Percentiles rank a stretch among this genome's conserved stretches.
phyloP scores from a whole-genome alignment of 30 jellyfish, hydroid and myxozoan species.

The Phacellophora camtschatica region DNA sequence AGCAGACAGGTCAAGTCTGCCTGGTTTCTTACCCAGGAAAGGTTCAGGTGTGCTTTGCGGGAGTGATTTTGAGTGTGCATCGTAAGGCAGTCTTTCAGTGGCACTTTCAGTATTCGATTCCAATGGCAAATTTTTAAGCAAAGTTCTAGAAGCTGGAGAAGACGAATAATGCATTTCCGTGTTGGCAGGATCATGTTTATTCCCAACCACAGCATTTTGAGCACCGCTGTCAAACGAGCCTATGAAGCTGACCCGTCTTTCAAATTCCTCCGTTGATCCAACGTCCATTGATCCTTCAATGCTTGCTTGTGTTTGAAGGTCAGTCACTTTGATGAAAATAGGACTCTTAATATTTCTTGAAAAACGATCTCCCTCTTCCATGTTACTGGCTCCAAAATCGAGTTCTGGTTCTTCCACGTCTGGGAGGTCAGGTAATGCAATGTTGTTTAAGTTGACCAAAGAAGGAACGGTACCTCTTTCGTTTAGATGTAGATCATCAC shows the following conservation, averaged over 20 bases:
- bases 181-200: not conserved
- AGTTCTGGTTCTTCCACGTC: conserved; percentile 33
- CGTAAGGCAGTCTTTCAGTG: not conserved
- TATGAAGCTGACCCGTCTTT: not conserved
- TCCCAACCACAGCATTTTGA: not conserved
- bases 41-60: not conserved
- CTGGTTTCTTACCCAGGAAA: not conserved
- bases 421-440: not conserved
- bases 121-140: not conserved
- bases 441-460: not conserved
- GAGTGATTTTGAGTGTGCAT: not conserved
- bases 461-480: not conserved
- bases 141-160: not conserved
- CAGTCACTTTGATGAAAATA: conserved; percentile 46
- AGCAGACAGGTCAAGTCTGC: conserved; percentile 2
- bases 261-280: not conserved
- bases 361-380: not conserved
- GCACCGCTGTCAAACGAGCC: not conserved
- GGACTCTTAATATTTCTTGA: conserved; percentile 35
- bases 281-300: conserved; percentile 38
- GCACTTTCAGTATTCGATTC: not conserved
- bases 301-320: conserved; percentile 15
- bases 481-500: too few species aligned
- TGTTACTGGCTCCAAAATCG: not conserved
- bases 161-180: not conserved